Conservation (phyloP, 2,797 vertebrate species). For the Hippopotamyrus pictus region DNA sequence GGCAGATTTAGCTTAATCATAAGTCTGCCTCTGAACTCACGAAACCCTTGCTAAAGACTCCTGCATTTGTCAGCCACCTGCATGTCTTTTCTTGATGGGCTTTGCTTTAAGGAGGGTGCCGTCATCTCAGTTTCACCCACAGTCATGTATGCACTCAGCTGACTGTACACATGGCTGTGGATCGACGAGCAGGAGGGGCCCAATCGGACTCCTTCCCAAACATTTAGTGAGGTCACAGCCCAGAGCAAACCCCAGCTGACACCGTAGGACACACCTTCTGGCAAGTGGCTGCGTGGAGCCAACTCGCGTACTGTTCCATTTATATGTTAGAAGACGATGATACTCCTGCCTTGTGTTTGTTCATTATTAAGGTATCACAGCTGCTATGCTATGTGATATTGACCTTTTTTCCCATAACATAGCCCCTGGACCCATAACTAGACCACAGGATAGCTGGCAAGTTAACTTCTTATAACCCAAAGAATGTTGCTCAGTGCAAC, state of each 20-base stretch:
- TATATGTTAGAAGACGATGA: background rate
- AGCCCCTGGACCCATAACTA: background rate
- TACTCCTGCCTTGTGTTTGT: background rate
- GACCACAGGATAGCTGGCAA: background rate
- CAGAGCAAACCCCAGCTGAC: background rate
- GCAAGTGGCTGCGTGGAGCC: background rate
- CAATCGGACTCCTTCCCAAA: constrained; percentile 1
- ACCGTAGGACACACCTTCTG: background rate
- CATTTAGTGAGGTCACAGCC: constrained; percentile 5
- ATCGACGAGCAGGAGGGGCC: background rate
- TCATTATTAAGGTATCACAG: background rate
- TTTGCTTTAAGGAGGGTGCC: background rate
- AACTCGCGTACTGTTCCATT: background rate
- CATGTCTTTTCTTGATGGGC: background rate
- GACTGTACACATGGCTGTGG: background rate
- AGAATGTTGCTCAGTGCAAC: background rate
- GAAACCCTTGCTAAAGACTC: background rate
- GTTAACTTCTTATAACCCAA: background rate
- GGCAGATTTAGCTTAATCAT: background rate
- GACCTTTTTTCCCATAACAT: background rate
- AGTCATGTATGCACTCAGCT: background rate
- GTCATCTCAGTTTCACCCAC: background rate
- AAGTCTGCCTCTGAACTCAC: background rate
- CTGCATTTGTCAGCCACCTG: background rate
- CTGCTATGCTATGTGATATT: background rate